Conservation (phyloP, 2,113 vertebrate species). For the Semnornis frantzii region DNA sequence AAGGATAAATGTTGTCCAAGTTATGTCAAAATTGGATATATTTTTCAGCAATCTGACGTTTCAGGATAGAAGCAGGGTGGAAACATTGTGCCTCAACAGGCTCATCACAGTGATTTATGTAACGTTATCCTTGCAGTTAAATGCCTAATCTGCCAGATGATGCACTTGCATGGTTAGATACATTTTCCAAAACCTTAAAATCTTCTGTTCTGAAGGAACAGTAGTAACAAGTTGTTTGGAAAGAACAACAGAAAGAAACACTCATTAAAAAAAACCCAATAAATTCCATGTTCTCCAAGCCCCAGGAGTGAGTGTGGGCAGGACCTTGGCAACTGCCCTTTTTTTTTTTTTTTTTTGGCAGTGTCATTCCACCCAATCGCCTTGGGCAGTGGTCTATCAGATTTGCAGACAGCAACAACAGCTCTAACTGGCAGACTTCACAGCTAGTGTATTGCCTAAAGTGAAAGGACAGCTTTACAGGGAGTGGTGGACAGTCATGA, state of each 20-base stretch:
- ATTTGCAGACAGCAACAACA: background rate
- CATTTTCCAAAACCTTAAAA: slow-evolving; percentile 7
- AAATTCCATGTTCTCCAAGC: background rate
- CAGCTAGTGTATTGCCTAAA: background rate
- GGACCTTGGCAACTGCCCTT: background rate
- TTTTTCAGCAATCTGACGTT: background rate
- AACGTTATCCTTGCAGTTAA: slow-evolving; percentile 2
- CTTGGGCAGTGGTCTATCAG: background rate
- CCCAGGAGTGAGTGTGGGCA: background rate
- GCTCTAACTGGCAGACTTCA: background rate
- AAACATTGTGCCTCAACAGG: background rate
- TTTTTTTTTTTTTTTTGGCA: background rate
- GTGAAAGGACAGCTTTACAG: background rate
- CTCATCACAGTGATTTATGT: background rate
- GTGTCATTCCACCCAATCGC: background rate
- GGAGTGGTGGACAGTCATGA: background rate
- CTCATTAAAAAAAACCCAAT: background rate
- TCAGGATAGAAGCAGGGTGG: background rate
- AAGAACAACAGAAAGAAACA: slow-evolving; percentile 29
- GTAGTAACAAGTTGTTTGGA: background rate
- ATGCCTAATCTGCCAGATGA: slow-evolving; percentile 23
- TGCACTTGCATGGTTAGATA: slow-evolving; percentile 11
- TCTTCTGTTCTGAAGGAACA: slow-evolving; percentile 28
- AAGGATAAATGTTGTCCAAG: slow-evolving; percentile 23
- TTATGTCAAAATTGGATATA: background rate